Evolutionary conservation across 1,140 invertebrate species (phyloP).

Genomic region (Cardiocondyla obscurior): DNA sequence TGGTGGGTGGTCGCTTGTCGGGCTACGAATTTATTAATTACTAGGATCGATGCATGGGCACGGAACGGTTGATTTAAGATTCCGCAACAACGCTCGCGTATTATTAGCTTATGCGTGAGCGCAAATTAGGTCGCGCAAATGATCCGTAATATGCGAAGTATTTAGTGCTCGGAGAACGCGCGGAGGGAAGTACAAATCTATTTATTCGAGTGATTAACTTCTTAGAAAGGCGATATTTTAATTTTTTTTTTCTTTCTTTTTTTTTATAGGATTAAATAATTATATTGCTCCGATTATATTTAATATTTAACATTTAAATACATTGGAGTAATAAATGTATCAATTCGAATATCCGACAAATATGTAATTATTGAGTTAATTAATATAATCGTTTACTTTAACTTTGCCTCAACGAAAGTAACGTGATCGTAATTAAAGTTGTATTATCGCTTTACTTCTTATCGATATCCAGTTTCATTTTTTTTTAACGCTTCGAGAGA

Average conservation of each 20-base stretch:
- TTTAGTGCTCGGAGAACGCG: neutral
- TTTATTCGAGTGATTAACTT: neutral
- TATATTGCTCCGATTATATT: neutral
- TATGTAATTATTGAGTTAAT: neutral
- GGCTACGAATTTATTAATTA: conserved; percentile 58
- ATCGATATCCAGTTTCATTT: conserved; percentile 3
- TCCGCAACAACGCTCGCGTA: conserved; percentile 19
- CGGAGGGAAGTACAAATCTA: neutral
- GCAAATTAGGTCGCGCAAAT: conserved; percentile 31
- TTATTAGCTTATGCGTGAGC: neutral
- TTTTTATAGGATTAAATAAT: neutral
- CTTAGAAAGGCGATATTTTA: neutral
- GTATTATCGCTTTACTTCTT: neutral
- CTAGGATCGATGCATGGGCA: conserved; percentile 16
- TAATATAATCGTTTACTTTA: neutral
- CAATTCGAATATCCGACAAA: neutral
- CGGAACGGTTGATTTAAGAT: conserved; percentile 23
- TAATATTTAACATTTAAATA: neutral
- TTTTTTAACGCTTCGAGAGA: conserved; percentile 66
- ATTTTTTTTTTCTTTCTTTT: too few species aligned
- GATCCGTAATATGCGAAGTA: conserved; percentile 26
- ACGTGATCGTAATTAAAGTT: neutral
- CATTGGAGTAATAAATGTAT: neutral
- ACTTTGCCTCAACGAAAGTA: neutral
- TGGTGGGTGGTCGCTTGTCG: conserved; percentile 49